A percentile compares a stretch with the other conserved stretches of the same genome.
phyloP scores from a whole-genome alignment of 1,140 invertebrate genomes.

The Caenorhabditis inopinata region DNA sequence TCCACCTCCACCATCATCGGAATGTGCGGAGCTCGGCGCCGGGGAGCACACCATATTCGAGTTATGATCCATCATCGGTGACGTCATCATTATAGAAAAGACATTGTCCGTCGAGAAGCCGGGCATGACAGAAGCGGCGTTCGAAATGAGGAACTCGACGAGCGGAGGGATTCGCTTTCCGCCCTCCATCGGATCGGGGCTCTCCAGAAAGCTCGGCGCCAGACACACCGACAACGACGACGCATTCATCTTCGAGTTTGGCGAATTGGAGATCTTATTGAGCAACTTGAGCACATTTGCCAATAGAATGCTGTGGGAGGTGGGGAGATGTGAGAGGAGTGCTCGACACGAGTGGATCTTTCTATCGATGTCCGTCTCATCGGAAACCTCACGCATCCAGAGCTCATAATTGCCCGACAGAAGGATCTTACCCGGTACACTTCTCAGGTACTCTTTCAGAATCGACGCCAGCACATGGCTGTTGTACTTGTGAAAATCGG shows the following conservation, averaged over 20 bases:
- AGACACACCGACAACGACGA: slow-evolving; percentile 47
- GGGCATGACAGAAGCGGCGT: slow-evolving; percentile 43
- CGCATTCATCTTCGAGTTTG: slow-evolving; percentile 43
- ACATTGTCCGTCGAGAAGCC: slow-evolving; percentile 37
- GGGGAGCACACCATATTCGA: slow-evolving; percentile 28
- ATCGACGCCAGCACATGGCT: slow-evolving; percentile 50
- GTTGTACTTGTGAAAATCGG: slow-evolving; percentile 52
- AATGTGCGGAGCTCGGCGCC: neutral
- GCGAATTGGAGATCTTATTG: slow-evolving; percentile 22
- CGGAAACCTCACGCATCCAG: slow-evolving; percentile 48
- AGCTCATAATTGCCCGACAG: slow-evolving; percentile 47
- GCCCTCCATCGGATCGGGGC: slow-evolving; percentile 43
- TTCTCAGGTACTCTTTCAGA: slow-evolving; percentile 50
- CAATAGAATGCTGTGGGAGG: slow-evolving; percentile 43
- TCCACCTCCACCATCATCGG: slow-evolving; percentile 27
- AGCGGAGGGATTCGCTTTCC: slow-evolving; percentile 44
- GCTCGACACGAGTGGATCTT: slow-evolving; percentile 24
- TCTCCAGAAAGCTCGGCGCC: slow-evolving; percentile 46
- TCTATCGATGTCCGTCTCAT: slow-evolving; percentile 37
- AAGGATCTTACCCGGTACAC: slow-evolving; percentile 47
- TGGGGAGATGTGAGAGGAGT: slow-evolving; percentile 45
- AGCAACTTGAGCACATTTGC: slow-evolving; percentile 47
- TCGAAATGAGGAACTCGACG: slow-evolving; percentile 48
- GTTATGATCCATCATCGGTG: slow-evolving; percentile 30
- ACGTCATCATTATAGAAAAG: slow-evolving; percentile 15